Conservation (phyloP, 1,140 invertebrate genomes). For the Drosophila pectinifera region DNA sequence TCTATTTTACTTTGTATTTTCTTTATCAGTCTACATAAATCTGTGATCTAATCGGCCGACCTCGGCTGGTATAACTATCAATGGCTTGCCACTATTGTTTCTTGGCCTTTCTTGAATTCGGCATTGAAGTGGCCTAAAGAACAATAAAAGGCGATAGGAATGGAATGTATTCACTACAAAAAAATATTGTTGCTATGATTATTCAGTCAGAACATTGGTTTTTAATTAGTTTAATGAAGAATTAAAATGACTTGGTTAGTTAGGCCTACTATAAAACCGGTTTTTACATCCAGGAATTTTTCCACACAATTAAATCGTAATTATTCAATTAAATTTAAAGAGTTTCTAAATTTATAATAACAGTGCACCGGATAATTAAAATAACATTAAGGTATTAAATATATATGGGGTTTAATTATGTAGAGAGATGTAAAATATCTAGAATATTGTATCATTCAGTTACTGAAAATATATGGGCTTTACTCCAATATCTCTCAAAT, state of each 20-base stretch:
- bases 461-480: too few species aligned
- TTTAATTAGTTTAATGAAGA: not conserved
- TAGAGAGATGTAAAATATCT: too few species aligned
- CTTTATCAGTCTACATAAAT: conserved; percentile 44
- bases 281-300: not conserved
- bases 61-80: conserved; percentile 3
- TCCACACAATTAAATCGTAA: not conserved
- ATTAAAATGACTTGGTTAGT: not conserved
- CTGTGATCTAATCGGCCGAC: conserved; percentile 34
- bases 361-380: too few species aligned
- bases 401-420: too few species aligned
- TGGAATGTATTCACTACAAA: not conserved
- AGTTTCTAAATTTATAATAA: too few species aligned
- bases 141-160: not conserved
- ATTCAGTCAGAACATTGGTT: conserved; percentile 6
- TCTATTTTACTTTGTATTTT: not conserved
- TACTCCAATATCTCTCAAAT: too few species aligned
- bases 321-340: not conserved
- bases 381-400: too few species aligned
- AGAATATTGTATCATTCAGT: too few species aligned
- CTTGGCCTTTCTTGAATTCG: not conserved
- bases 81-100: not conserved
- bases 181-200: not conserved
- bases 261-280: not conserved
- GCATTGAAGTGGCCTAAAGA: not conserved